Base-by-base conservation (phyloP, 2,797 vertebrate species). In the Nyctibius grandis region DNA sequence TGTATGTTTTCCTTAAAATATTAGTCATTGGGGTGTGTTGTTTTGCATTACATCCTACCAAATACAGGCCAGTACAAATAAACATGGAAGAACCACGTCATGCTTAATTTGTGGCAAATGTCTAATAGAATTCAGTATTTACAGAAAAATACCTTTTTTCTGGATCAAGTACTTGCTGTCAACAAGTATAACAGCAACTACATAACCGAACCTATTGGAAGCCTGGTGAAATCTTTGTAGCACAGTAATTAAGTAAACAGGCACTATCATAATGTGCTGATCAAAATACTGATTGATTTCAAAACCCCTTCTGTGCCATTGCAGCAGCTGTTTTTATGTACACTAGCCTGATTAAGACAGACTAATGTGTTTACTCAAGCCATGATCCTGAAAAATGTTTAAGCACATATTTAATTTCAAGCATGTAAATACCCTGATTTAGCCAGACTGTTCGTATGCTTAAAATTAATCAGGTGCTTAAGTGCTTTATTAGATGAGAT, bases 381-480 rank as follows among this genome's bases (percentile, higher is more conserved):
- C 68, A 45, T 0, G 5, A 89, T 83, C 78, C 88, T 87, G 89
- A 53, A 87, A 80, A 95, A 87, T 36, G 69, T 91, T 92, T 96
- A 91, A 95, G 93, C 94, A 91, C 89, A 57, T 95, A 82, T 85
- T 94, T 95, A 95, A 92, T 90, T 95, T 95, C 74, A 96, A 93
- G 86, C 93, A 34, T 56, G 53, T 90, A 76, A 94, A 89, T 65
- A 91, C 53, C 36, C 74, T 65, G 76, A 34, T 88, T 92, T 20
- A 77, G 81, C 59, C 44, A 74, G 31, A 26, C 60, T 80, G 38
- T 59, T 89, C 0, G 1, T 44, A 64, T 57, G 60, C 92, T 96
- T 92, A 85, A 95, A 94, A 93, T 88, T 94, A 95, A 93, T 91
- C 80, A 96, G 80, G 75, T 70, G 78, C 86, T 93, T 89, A 88